Base-by-base conservation (phyloP, 2,113 vertebrate species). In the Platanista minor region DNA sequence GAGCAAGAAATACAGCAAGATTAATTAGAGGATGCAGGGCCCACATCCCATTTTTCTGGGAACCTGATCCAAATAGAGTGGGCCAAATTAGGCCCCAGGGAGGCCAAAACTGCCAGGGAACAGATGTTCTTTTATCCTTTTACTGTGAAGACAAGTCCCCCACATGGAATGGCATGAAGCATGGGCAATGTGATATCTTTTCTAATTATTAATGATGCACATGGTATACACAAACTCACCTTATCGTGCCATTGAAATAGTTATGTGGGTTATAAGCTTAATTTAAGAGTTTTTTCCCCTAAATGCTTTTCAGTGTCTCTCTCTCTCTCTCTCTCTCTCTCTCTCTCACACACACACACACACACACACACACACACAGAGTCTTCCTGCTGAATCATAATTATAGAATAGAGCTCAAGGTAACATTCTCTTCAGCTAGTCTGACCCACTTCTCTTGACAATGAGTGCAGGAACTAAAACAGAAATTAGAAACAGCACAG, bases 1-100 rank as follows among this genome's bases (percentile, higher is more conserved):
- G 69, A 95, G 95, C 72, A 91, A 96, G 77, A 91, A 91, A 88
- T 59, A 86, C 2, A 77, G 67, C 59, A 93, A 93, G 91, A 93
- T 90, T 95, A 96, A 97, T 96, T 88, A 92, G 96, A 96, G 92
- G 87, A 93, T 52, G 62, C 52, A 39, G 67, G 83, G 92, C 90
- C 87, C 64, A 46, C 90, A 39, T 92, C 83, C 87, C 93, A 92
- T 90, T 93, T 90, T 33, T 39, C 91, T 80, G 85, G 86, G 62
- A 94, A 81, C 87, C 57, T 46, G 67, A 43, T 90, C 90, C 96
- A 97, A 97, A 95, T 0, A 81, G 39, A 49, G 71, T 91, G 78
- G 74, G 41, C 54, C 72, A 88, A 94, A 91, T 67, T 49, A 64
- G 82, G 67, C 72, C 72, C 83, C 67, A 18, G 94, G 87, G 90